phyloP scores from a whole-genome alignment of 2,888 invertebrate genomes.

The Hecatera dysodea region DNA sequence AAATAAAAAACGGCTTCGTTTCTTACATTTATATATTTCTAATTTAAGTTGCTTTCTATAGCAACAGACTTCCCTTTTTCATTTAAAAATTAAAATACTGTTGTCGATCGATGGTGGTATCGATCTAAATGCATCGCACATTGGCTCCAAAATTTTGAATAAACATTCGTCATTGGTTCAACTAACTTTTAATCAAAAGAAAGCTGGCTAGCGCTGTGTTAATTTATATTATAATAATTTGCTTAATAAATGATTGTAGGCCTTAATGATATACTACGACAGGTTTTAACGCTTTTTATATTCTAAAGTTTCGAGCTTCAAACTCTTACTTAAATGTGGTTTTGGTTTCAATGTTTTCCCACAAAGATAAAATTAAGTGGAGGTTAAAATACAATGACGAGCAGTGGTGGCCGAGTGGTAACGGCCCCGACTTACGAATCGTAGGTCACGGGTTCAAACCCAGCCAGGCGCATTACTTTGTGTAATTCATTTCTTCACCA shows the following conservation, averaged over 20 bases:
- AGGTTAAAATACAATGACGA: not conserved
- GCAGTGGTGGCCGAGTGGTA: too few species aligned
- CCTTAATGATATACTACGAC: conserved; percentile 42
- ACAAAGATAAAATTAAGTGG: too few species aligned
- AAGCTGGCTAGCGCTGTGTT: conserved; percentile 28
- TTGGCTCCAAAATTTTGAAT: conserved; percentile 3
- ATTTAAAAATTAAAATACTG: not conserved
- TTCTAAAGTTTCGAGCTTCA: conserved; percentile 38
- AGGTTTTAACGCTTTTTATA: conserved; percentile 42
- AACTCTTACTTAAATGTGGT: not conserved
- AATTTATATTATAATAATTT: conserved; percentile 44
- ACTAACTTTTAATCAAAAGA: conserved; percentile 35
- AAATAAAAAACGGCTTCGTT: not conserved
- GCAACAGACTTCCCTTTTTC: not conserved
- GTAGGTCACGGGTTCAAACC: too few species aligned
- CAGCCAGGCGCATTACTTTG: too few species aligned
- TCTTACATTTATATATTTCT: not conserved
- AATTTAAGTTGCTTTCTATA: not conserved
- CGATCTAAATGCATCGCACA: not conserved
- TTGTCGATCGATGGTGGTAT: not conserved
- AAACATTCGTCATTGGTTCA: conserved; percentile 16
- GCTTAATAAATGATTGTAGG: conserved; percentile 40
- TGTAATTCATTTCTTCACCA: too few species aligned
- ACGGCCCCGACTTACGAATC: too few species aligned
- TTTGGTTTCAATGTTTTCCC: too few species aligned